Evolutionary conservation across 2,113 vertebrate species (phyloP).

Genomic region (Pipa parva): DNA sequence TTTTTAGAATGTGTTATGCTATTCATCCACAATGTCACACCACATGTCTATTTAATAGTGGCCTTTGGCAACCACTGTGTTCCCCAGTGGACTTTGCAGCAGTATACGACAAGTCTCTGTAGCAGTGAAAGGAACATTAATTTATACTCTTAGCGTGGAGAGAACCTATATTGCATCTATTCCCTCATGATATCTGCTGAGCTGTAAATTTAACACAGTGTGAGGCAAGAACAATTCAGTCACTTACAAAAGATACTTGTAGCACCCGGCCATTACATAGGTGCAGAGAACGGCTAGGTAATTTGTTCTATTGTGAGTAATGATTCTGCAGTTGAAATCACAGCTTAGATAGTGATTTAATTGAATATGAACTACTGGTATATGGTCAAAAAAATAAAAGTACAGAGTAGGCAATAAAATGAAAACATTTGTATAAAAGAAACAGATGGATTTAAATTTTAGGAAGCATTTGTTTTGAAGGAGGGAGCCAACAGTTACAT

Average conservation of each 20-base stretch:
- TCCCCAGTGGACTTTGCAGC: neutral
- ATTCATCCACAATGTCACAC: neutral
- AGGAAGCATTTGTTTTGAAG: no score
- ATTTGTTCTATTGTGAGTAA: neutral
- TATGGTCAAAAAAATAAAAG: neutral
- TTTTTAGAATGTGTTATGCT: no score
- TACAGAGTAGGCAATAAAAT: no score
- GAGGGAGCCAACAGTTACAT: no score
- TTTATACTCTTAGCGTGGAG: neutral
- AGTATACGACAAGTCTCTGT: neutral
- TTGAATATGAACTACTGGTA: neutral
- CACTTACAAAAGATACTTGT: neutral
- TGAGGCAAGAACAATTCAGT: neutral
- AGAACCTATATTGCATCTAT: neutral
- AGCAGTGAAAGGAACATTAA: neutral
- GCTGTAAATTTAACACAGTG: slow-evolving; percentile 1
- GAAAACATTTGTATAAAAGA: no score
- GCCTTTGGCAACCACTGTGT: neutral
- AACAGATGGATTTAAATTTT: no score
- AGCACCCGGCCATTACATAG: neutral
- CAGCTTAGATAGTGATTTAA: neutral
- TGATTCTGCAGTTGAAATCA: neutral
- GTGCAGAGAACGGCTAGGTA: neutral
- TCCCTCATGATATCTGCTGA: neutral
- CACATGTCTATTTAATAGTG: neutral